Conservation (phyloP, 2,113 vertebrate genomes). For the Egretta garzetta region DNA sequence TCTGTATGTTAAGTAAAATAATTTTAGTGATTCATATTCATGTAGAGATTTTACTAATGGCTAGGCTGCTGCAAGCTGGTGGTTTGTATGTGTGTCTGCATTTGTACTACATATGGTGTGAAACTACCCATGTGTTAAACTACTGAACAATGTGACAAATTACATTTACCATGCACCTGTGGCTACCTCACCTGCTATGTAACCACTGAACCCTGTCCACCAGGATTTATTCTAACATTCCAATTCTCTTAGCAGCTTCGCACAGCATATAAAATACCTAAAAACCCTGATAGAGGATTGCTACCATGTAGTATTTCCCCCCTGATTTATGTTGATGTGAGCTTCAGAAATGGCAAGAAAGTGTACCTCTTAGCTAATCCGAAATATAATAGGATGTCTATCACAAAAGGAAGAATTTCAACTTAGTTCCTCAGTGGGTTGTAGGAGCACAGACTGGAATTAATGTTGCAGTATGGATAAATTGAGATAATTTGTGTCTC, state of each 20-base stretch:
- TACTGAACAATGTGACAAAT: conserved; percentile 62
- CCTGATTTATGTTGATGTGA: background rate
- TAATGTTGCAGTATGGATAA: background rate
- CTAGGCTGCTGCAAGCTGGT: background rate
- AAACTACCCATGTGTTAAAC: conserved; percentile 54
- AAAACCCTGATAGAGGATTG: background rate
- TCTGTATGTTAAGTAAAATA: background rate
- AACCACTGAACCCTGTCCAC: conserved; percentile 29
- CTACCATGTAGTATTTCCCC: background rate
- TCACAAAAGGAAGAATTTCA: background rate
- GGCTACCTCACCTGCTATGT: conserved; percentile 50
- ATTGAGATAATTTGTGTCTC: background rate
- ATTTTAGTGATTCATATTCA: background rate
- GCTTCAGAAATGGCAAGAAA: background rate
- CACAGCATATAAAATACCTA: background rate
- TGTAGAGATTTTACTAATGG: background rate
- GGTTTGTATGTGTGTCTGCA: background rate
- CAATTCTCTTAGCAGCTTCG: conserved; percentile 2
- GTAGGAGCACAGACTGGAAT: background rate
- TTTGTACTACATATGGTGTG: conserved; percentile 33
- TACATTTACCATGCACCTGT: conserved; percentile 59
- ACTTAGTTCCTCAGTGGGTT: background rate
- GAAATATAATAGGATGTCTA: background rate
- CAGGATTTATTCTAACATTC: conserved; percentile 48
- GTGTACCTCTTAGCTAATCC: background rate